Percentiles rank a stretch among this genome's conserved stretches.
phyloP scores from a whole-genome alignment of 2,113 vertebrate genomes.

The Erythrolamprus reginae region DNA sequence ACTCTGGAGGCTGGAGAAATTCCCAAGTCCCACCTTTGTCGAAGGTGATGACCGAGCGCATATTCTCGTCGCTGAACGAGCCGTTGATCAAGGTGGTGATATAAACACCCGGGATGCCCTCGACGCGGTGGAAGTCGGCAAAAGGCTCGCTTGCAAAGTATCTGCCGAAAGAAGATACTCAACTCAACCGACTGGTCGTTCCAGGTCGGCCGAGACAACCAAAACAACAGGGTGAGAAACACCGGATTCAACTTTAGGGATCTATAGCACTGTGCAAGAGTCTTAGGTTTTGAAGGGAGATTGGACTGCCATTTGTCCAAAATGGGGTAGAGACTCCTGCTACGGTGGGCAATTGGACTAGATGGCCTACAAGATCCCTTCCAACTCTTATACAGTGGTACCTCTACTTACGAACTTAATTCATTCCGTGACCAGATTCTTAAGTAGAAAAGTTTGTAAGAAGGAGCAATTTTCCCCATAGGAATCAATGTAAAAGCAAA shows the following conservation, averaged over 20 bases:
- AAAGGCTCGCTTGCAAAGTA: constrained; percentile 96
- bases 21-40: constrained; percentile 99
- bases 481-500: too few species aligned
- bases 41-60: constrained; percentile 95
- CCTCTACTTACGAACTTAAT: too few species aligned
- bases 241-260: not conserved
- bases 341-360: too few species aligned
- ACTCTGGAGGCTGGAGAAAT: constrained; percentile 82
- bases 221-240: not conserved
- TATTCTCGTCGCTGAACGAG: constrained; percentile 89
- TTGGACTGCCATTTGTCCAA: too few species aligned
- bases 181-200: not conserved
- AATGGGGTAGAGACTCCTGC: too few species aligned
- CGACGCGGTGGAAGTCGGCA: constrained; percentile 90
- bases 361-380: too few species aligned
- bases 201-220: too few species aligned
- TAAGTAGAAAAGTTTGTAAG: too few species aligned
- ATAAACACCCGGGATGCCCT: constrained; percentile 89
- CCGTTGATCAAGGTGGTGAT: constrained; percentile 91
- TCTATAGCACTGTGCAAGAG: not conserved
- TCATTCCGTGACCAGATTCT: too few species aligned
- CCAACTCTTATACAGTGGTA: too few species aligned
- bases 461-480: too few species aligned
- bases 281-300: too few species aligned
- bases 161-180: constrained; percentile 54